Evolutionary conservation across 2,797 vertebrate genomes (phyloP).

Genomic region (Cryptoprocta ferox): DNA sequence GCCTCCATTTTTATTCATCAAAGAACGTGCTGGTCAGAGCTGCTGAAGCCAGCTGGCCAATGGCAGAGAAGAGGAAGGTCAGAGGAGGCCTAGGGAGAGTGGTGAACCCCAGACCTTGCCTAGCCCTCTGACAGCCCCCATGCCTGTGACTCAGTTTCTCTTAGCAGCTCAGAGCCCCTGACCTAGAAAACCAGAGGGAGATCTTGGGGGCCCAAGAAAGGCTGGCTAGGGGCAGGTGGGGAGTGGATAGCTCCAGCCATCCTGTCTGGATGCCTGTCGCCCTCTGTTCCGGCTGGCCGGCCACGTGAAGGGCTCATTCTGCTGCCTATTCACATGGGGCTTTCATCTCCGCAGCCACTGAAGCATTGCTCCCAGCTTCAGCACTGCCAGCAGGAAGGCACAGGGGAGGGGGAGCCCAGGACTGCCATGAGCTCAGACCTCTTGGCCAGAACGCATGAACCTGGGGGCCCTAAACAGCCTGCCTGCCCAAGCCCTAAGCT

Average conservation of each 20-base stretch:
- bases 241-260: background rate
- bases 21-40: constrained; percentile 30
- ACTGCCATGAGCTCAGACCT: background rate
- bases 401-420: background rate
- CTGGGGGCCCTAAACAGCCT: background rate
- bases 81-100: background rate
- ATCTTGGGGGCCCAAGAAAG: background rate
- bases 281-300: constrained; percentile 57
- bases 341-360: constrained; percentile 73
- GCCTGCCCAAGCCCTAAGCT: background rate
- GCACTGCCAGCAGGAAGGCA: constrained; percentile 42
- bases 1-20: constrained; percentile 47
- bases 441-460: background rate
- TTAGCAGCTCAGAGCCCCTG: background rate
- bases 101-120: background rate
- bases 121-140: background rate
- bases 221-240: background rate
- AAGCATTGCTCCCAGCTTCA: constrained; percentile 72
- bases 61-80: background rate
- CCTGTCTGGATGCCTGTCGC: background rate
- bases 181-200: background rate
- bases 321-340: background rate
- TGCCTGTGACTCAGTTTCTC: constrained; percentile 30
- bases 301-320: constrained; percentile 62
- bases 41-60: background rate